Conservation (phyloP, 2,113 vertebrate genomes). For the Phoxinus phoxinus region DNA sequence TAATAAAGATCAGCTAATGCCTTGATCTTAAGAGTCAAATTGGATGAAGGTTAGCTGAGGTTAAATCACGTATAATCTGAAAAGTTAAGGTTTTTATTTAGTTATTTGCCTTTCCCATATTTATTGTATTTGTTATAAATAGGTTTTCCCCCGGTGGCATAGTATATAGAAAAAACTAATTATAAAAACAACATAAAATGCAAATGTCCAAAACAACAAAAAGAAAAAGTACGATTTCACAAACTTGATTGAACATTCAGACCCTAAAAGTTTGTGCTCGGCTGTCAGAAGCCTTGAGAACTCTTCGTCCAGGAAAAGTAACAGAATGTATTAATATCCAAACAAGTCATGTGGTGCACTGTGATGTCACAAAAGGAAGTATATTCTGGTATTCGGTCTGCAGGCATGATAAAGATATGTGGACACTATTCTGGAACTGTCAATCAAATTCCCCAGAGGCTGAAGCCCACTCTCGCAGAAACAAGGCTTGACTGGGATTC, state of each 20-base stretch:
- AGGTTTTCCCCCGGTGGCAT: background rate
- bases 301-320: background rate
- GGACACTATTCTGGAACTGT: background rate
- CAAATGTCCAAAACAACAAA: background rate
- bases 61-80: background rate
- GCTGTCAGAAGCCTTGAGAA: background rate
- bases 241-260: background rate
- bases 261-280: background rate
- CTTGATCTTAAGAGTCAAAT: background rate
- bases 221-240: background rate
- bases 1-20: slow-evolving; percentile 10
- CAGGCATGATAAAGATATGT: background rate
- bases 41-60: background rate
- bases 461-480: background rate
- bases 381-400: background rate
- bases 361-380: slow-evolving; percentile 21
- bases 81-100: background rate
- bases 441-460: slow-evolving; percentile 21
- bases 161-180: background rate
- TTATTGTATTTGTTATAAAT: background rate
- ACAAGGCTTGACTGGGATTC: slow-evolving; percentile 3
- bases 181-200: background rate
- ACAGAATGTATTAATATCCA: slow-evolving; percentile 2
- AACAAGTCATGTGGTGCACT: background rate
- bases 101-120: background rate